A percentile compares a stretch with the other conserved stretches of the same genome.
These are phyloP conservation scores for Silurus asotus DNA, from an alignment of 2,113 vertebrate species.

Conservation along the genomic window DNA sequence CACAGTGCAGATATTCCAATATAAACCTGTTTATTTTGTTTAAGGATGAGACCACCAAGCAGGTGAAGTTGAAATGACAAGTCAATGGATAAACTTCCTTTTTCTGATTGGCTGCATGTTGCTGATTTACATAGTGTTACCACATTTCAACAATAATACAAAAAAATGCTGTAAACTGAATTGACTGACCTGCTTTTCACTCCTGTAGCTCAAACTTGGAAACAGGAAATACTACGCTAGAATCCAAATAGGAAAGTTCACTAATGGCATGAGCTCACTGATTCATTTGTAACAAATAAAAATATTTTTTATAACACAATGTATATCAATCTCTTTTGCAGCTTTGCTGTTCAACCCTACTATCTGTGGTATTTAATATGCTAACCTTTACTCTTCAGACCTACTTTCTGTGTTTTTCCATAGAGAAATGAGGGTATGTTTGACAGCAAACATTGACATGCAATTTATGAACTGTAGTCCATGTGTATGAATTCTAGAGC, in stretches of 20 bases:
- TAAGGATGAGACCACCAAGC: neutral
- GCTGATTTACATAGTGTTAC: neutral
- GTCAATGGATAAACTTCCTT: too few species aligned
- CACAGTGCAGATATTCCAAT: neutral
- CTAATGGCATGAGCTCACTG: neutral
- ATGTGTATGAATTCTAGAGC: slow-evolving; percentile 26
- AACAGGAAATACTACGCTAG: neutral
- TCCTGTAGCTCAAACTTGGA: neutral
- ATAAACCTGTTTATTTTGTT: neutral
- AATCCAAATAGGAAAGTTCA: neutral
- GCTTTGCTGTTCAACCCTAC: neutral
- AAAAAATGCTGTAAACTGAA: neutral
- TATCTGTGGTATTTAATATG: neutral
- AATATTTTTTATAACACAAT: neutral
- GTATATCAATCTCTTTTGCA: neutral
- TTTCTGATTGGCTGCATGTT: neutral
- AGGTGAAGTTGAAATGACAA: too few species aligned
- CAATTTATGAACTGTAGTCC: neutral
- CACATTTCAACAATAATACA: neutral
- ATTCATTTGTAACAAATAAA: neutral
- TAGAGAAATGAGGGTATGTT: slow-evolving; percentile 17
- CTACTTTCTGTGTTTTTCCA: neutral
- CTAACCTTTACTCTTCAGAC: neutral
- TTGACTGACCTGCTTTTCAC: neutral
- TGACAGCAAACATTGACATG: slow-evolving; percentile 29